Evolutionary conservation across 2,888 invertebrate genomes (phyloP).

Genomic region (Helobdella robusta): DNA sequence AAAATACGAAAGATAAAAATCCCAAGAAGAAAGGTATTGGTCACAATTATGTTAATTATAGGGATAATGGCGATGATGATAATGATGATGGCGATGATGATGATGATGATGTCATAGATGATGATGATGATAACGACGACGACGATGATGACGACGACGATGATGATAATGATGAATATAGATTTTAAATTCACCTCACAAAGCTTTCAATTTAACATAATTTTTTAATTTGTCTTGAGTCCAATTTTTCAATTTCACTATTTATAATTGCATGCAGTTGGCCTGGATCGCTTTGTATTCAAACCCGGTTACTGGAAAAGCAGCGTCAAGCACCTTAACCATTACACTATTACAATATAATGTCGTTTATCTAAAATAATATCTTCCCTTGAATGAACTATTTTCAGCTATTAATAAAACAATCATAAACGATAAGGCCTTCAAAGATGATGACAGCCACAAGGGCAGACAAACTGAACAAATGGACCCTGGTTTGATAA

Average conservation of each 20-base stretch:
- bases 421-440: slow-evolving; percentile 21
- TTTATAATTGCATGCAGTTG: too few relatives aligned
- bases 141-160: slow-evolving; percentile 24
- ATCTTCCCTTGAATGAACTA: too few relatives aligned
- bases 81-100: slow-evolving; percentile 9
- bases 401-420: slow-evolving; percentile 17
- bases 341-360: too few relatives aligned
- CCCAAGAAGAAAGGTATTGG: background rate
- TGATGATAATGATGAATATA: too few relatives aligned
- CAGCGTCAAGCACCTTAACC: too few relatives aligned
- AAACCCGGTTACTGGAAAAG: too few relatives aligned
- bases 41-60: slow-evolving; percentile 12
- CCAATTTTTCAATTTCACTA: too few relatives aligned
- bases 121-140: slow-evolving; percentile 24
- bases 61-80: slow-evolving; percentile 17
- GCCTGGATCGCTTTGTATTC: too few relatives aligned
- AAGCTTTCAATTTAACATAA: too few relatives aligned
- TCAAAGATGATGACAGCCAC: slow-evolving; percentile 14
- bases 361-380: too few relatives aligned
- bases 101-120: slow-evolving; percentile 18
- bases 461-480: background rate
- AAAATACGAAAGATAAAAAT: background rate
- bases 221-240: too few relatives aligned
- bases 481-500: slow-evolving; percentile 1
- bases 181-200: too few relatives aligned